Evolutionary conservation across 2,888 invertebrate genomes (phyloP), one percentile per base, ranked within the genome.

Genomic region (Torymus tubicola): DNA sequence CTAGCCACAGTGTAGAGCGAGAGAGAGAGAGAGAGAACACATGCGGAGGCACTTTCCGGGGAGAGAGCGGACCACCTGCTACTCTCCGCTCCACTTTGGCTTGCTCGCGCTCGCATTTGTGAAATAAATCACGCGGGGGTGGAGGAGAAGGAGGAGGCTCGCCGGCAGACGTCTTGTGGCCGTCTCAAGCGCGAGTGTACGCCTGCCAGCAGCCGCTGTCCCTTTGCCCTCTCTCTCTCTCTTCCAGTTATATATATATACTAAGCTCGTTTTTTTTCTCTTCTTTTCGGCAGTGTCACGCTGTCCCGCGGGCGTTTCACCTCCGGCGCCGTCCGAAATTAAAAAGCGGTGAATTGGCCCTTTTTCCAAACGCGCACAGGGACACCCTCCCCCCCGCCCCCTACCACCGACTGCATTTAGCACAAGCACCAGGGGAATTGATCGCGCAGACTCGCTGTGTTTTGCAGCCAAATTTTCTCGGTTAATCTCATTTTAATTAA

Each of bases 61-160:
- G 42, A 5, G 42, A 42, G 42, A 42, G 42, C 42, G 8, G 76
- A 72, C 57, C 80, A 80, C 67, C 80, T 76, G 80, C 70, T 61
- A 16, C 73, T 57, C n/a, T 42, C 42, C 42, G 42, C 10, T 42
- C 68, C 60, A 68, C 60, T 68, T 72, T 78, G 67, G 61, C 55
- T 58, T 21, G 5, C 42, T 42, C 42, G 5, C 42, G 42, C 72
- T 14, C 61, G 55, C 68, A 67, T 60, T 53, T 61, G 52, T 65
- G 60, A 80, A 75, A 80, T 80, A 80, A 80, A 80, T 80, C 80
- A 76, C 67, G 52, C 3, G n/a, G 70, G 18, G 21, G 21, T 21
- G 21, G 21, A 21, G 21, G 18, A 24, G 21, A 14, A 24, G 58
- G 8, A 42, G 42, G 58, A 21, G 61, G 18, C 78, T 67, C 61